Evolutionary conservation across 2,888 invertebrate genomes (phyloP).

Genomic region (Chalcosyrphus nemorum): DNA sequence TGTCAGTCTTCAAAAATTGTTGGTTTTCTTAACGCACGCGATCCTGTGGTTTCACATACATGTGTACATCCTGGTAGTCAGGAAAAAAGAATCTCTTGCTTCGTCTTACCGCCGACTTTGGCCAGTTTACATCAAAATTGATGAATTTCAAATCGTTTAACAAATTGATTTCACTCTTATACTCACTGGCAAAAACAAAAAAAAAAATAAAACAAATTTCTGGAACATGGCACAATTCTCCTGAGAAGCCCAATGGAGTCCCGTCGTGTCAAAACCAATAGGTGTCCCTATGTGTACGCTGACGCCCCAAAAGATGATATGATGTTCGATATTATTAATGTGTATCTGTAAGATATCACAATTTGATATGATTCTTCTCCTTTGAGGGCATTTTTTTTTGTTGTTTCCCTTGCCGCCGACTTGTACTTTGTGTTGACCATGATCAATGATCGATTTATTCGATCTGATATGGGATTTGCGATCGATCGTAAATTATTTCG

Average conservation of each 20-base stretch:
- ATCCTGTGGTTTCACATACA: constrained; percentile 46
- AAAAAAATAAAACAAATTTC: constrained; percentile 31
- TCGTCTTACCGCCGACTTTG: constrained; percentile 26
- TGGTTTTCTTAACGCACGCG: constrained; percentile 43
- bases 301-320: constrained; percentile 55
- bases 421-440: constrained; percentile 49
- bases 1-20: constrained; percentile 46
- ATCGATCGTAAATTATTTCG: constrained; percentile 72
- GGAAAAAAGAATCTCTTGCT: constrained; percentile 13
- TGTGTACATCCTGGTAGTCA: neutral
- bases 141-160: constrained; percentile 64
- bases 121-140: constrained; percentile 64
- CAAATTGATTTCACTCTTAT: constrained; percentile 59
- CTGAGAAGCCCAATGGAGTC: constrained; percentile 50
- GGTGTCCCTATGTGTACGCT: constrained; percentile 43
- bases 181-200: neutral
- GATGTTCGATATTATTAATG: constrained; percentile 66
- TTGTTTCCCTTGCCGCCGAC: constrained; percentile 33
- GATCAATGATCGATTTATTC: constrained; percentile 72
- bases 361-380: constrained; percentile 53
- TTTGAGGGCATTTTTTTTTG: no score
- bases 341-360: constrained; percentile 64
- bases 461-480: constrained; percentile 72
- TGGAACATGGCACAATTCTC: constrained; percentile 16
- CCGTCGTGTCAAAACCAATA: constrained; percentile 65